Evolutionary conservation across 2,113 vertebrate genomes (phyloP).

Genomic region (Uria lomvia): DNA sequence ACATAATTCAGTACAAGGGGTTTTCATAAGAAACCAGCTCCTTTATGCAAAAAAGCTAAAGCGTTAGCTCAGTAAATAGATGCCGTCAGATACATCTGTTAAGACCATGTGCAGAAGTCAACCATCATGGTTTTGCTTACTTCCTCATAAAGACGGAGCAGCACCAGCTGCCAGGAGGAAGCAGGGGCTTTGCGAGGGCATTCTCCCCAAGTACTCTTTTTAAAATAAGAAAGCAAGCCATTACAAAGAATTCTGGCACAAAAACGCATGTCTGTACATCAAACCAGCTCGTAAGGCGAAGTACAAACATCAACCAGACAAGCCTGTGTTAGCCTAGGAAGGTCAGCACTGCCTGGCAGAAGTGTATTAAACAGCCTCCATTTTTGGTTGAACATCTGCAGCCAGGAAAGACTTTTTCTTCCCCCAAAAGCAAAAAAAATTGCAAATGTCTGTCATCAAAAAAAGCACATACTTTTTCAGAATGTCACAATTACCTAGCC

Average conservation of each 20-base stretch:
- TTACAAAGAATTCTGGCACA: not conserved
- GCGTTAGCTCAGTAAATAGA: not conserved
- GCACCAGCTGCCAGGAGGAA: conserved; percentile 15
- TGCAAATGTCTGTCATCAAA: conserved; percentile 8
- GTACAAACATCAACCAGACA: not conserved
- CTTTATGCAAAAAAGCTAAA: not conserved
- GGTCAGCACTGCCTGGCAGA: not conserved
- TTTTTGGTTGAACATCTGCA: not conserved
- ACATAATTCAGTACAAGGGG: not conserved
- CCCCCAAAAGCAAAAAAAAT: conserved; percentile 37
- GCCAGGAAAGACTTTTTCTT: not conserved
- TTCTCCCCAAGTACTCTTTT: not conserved
- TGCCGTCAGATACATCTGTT: not conserved
- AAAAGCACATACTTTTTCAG: not conserved
- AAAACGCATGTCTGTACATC: not conserved
- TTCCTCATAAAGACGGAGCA: conserved; percentile 34
- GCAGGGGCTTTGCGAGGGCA: not conserved
- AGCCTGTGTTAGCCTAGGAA: not conserved
- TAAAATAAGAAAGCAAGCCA: not conserved
- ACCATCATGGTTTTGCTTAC: not conserved
- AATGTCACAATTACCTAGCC: conserved; percentile 31
- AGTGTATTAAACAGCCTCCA: not conserved
- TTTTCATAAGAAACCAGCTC: not conserved
- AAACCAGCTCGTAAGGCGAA: not conserved
- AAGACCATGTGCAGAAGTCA: not conserved